Evolutionary conservation across 1,140 invertebrate genomes (phyloP).

Genomic region (Matsumurasca onukii): DNA sequence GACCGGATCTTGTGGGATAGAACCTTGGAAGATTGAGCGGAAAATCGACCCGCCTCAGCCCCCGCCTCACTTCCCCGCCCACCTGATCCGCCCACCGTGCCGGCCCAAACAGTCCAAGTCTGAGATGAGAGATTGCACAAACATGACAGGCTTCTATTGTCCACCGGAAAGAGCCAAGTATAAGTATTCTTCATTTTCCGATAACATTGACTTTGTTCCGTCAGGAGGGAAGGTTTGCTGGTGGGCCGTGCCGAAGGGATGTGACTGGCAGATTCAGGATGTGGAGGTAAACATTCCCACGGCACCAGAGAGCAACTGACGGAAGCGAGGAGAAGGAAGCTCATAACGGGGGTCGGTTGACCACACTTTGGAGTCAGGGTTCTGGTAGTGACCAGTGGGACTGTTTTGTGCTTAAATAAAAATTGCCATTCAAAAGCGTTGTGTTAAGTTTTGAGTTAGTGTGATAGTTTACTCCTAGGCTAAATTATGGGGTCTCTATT

Average conservation of each 20-base stretch:
- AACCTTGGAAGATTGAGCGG: no score
- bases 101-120: not conserved
- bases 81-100: conserved; percentile 4
- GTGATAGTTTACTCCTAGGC: no score
- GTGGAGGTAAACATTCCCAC: not conserved
- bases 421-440: no score
- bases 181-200: not conserved
- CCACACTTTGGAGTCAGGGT: no score
- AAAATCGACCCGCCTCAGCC: not conserved
- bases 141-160: not conserved
- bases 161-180: not conserved
- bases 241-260: not conserved
- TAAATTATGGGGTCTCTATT: no score
- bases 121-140: not conserved
- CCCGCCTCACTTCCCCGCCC: not conserved
- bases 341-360: no score
- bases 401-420: no score
- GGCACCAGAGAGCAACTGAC: no score
- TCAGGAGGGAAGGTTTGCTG: not conserved
- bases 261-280: not conserved
- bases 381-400: no score
- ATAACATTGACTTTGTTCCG: conserved; percentile 16
- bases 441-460: no score
- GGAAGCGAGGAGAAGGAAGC: no score
- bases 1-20: not conserved